Percentiles rank a stretch among this genome's conserved stretches.
These are phyloP conservation scores for Mus spretus DNA, from an alignment of 2,797 vertebrate species.

Conservation along the genomic window DNA sequence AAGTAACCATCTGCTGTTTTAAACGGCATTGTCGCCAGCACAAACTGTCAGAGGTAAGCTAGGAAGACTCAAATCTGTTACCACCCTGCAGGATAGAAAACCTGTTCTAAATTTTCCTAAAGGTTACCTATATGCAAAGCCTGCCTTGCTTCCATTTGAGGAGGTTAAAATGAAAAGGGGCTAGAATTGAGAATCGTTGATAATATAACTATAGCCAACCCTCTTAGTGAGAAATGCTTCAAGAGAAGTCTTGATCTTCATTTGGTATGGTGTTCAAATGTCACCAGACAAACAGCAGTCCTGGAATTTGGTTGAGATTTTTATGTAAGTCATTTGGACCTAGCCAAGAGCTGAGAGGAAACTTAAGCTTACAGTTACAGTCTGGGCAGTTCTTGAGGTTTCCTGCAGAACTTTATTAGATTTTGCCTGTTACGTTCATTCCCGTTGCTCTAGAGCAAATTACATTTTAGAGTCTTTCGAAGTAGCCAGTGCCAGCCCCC, in stretches of 20 bases:
- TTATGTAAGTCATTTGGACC: background rate
- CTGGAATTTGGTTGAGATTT: background rate
- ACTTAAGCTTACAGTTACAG: conserved; percentile 1
- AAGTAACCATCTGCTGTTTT: conserved; percentile 81
- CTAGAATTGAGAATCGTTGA: background rate
- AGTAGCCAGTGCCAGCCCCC: background rate
- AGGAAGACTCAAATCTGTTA: conserved; percentile 72
- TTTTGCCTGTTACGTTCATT: background rate
- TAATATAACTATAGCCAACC: background rate
- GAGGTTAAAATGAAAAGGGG: conserved; percentile 46
- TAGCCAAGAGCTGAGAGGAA: no score
- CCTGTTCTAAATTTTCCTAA: conserved; percentile 65
- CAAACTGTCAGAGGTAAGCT: conserved; percentile 65
- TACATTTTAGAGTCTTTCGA: background rate
- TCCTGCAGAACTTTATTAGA: background rate
- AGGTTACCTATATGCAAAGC: conserved; percentile 57
- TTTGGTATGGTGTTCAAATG: background rate
- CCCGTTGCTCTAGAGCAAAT: background rate
- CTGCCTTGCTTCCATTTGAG: conserved; percentile 47
- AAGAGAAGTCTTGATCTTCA: background rate
- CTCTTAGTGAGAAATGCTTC: background rate
- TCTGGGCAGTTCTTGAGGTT: background rate
- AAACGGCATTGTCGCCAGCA: conserved; percentile 68
- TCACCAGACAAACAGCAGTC: background rate
- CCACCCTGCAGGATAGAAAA: conserved; percentile 40